Evolutionary conservation across 2,888 invertebrate genomes (phyloP).

Genomic region (Tenthredo mesomela): DNA sequence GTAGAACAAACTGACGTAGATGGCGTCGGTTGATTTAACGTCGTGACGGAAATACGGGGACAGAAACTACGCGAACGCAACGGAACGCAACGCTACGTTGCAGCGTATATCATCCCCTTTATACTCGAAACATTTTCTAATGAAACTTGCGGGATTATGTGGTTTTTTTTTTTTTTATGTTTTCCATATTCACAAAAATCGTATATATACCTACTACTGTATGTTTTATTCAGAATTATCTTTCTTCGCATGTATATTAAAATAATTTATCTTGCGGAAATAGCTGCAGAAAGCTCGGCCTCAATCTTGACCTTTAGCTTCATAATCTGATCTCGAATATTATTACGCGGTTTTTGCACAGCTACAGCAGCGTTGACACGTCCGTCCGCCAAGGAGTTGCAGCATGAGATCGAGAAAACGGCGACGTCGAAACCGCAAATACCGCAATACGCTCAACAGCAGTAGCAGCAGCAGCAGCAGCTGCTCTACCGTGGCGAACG

Average conservation of each 20-base stretch:
- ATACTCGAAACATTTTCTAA: neutral
- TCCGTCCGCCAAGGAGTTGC: neutral
- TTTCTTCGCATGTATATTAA: neutral
- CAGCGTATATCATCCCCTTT: neutral
- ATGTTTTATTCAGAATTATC: neutral
- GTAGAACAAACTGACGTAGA: slow-evolving; percentile 22
- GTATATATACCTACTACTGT: too few species aligned
- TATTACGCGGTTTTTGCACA: neutral
- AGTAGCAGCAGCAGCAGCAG: neutral
- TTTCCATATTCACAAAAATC: neutral
- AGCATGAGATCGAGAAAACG: neutral
- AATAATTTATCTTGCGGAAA: neutral
- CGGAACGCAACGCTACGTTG: neutral
- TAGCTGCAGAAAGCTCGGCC: neutral
- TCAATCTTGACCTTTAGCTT: neutral
- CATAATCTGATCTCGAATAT: slow-evolving; percentile 4
- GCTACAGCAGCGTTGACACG: slow-evolving; percentile 4
- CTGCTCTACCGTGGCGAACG: neutral
- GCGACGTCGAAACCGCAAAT: slow-evolving; percentile 18
- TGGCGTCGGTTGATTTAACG: slow-evolving; percentile 36
- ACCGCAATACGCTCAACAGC: slow-evolving; percentile 28
- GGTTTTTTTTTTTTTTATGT: too few species aligned
- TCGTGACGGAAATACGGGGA: slow-evolving; percentile 30
- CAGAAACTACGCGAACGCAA: neutral
- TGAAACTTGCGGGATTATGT: neutral